phyloP scores from a whole-genome alignment of 2,797 vertebrate species.

The Melanotaenia nigrans region DNA sequence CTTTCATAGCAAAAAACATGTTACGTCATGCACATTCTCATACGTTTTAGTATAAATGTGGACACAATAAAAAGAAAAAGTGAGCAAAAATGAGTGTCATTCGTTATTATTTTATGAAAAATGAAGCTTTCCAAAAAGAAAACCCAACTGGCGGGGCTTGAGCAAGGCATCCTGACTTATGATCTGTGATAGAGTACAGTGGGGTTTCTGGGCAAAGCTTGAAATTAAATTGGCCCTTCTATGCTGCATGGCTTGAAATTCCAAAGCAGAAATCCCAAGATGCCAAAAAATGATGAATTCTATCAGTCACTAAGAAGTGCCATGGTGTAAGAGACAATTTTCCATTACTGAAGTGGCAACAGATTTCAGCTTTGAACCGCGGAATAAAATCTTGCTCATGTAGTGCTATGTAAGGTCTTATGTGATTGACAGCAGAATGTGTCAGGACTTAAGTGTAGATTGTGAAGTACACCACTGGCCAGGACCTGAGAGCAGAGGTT shows the following conservation, averaged over 20 bases:
- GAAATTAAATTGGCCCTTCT: constrained; percentile 74
- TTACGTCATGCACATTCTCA: background rate
- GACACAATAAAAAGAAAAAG: background rate
- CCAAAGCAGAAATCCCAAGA: constrained; percentile 65
- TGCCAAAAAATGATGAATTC: constrained; percentile 80
- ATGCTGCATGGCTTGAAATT: constrained; percentile 59
- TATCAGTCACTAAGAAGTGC: constrained; percentile 79
- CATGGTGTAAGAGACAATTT: constrained; percentile 77
- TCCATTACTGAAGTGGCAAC: constrained; percentile 79
- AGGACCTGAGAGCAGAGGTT: constrained; percentile 38
- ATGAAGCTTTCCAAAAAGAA: constrained; percentile 51
- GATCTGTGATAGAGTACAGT: constrained; percentile 58
- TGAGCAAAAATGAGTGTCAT: constrained; percentile 11
- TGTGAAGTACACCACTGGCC: constrained; percentile 47
- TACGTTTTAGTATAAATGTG: background rate
- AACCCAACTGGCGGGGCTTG: constrained; percentile 23
- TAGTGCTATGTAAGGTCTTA: constrained; percentile 75
- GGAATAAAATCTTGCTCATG: constrained; percentile 55
- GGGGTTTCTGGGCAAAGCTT: constrained; percentile 56
- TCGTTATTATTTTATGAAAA: constrained; percentile 43
- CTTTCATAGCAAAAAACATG: background rate
- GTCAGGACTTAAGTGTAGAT: constrained; percentile 65
- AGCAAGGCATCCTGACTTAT: constrained; percentile 61
- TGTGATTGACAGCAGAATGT: constrained; percentile 75
- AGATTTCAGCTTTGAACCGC: constrained; percentile 74